Percentiles rank a stretch among this genome's conserved stretches.
Conservation (phyloP, 2,113 vertebrate species). For the Agapornis roseicollis region DNA sequence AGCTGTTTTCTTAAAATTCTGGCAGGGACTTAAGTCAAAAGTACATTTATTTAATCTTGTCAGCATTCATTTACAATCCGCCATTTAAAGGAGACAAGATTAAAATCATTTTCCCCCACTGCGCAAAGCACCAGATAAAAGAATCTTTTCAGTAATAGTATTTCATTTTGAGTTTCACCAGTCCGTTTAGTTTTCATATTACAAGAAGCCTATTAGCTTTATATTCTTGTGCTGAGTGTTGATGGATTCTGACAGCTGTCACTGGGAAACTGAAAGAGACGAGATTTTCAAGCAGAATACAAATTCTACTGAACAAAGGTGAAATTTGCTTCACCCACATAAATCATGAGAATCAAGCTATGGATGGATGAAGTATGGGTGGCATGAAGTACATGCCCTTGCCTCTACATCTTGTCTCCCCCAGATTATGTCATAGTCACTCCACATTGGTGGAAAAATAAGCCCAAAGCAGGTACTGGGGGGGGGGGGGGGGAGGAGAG, state of each 20-base stretch:
- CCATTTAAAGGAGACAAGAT: constrained; percentile 41
- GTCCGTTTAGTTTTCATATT: constrained; percentile 66
- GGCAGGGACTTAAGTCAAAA: constrained; percentile 14
- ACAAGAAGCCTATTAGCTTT: constrained; percentile 70
- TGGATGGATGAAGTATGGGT: background rate
- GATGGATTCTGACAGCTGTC: constrained; percentile 73
- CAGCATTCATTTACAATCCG: constrained; percentile 64
- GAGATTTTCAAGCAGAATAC: constrained; percentile 45
- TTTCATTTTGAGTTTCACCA: constrained; percentile 67
- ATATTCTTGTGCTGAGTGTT: constrained; percentile 54
- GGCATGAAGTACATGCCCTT: background rate
- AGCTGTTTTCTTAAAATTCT: background rate
- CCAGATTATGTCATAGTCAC: background rate
- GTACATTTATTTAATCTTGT: constrained; percentile 65
- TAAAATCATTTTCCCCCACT: constrained; percentile 63
- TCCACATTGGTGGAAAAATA: background rate
- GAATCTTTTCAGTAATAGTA: constrained; percentile 69
- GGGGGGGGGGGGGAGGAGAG: no score
- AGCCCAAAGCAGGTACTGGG: background rate
- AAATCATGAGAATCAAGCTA: constrained; percentile 3
- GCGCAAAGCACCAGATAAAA: constrained; percentile 69
- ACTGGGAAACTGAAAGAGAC: constrained; percentile 39
- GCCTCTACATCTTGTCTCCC: background rate
- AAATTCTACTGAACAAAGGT: constrained; percentile 47
- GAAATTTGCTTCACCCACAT: background rate